These are phyloP conservation scores for Napeogenes inachia DNA, from an alignment of 2,888 invertebrate species.

Conservation along the genomic window DNA sequence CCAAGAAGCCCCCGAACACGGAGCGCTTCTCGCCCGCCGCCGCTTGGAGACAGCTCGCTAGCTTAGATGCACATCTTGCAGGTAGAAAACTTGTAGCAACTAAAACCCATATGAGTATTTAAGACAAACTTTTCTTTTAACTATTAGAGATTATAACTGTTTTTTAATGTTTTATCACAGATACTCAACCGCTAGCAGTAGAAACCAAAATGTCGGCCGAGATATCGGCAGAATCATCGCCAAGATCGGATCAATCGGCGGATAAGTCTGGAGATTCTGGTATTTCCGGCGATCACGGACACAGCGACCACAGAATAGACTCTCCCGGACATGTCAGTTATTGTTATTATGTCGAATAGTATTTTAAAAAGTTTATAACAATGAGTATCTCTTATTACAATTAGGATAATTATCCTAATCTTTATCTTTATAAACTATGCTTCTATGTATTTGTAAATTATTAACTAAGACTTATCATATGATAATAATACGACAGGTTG, in stretches of 20 bases:
- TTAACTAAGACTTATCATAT: too few relatives aligned
- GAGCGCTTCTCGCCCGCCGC: conserved; percentile 90
- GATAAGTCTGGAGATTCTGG: conserved; percentile 91
- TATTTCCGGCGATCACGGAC: conserved; percentile 84
- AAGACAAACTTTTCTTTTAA: too few relatives aligned
- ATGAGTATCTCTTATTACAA: not conserved
- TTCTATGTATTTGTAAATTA: too few relatives aligned
- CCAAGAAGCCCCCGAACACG: conserved; percentile 85
- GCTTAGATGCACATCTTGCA: conserved; percentile 75
- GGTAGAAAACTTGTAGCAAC: conserved; percentile 37
- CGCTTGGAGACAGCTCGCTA: conserved; percentile 87
- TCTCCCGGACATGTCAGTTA: conserved; percentile 63
- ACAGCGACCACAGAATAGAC: conserved; percentile 70
- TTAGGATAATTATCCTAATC: too few relatives aligned
- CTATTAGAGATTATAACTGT: not conserved
- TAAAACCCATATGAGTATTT: too few relatives aligned
- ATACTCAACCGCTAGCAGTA: conserved; percentile 62
- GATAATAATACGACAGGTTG: conserved; percentile 5
- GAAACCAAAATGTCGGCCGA: conserved; percentile 71
- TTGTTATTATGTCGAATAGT: not conserved
- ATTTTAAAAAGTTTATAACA: not conserved
- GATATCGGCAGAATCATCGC: conserved; percentile 62
- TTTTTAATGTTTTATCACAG: conserved; percentile 36
- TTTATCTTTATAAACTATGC: too few relatives aligned
- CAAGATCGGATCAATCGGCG: conserved; percentile 69